phyloP scores from a whole-genome alignment of 2,888 invertebrate genomes.

The Volucella zonaria region DNA sequence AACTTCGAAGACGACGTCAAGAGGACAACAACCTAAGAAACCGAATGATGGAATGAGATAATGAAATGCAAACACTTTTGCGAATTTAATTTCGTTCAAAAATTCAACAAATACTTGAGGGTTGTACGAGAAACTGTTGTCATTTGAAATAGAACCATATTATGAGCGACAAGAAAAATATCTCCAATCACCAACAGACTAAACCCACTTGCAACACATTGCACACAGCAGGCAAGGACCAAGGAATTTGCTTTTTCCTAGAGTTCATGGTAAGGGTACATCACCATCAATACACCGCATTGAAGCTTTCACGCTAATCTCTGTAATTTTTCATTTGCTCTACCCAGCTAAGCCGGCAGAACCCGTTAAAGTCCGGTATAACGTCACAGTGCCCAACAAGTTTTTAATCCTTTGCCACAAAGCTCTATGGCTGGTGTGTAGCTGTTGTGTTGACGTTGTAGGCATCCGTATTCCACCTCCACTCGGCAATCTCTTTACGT shows the following conservation, averaged over 20 bases:
- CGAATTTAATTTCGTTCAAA: slow-evolving; percentile 24
- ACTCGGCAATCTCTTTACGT: slow-evolving; percentile 64
- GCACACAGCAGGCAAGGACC: slow-evolving; percentile 30
- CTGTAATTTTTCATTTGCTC: slow-evolving; percentile 52
- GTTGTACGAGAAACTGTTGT: neutral
- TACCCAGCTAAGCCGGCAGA: slow-evolving; percentile 3
- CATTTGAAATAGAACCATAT: neutral
- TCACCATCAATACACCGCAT: slow-evolving; percentile 52
- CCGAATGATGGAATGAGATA: slow-evolving; percentile 47
- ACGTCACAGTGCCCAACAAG: slow-evolving; percentile 52
- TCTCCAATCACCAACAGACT: slow-evolving; percentile 42
- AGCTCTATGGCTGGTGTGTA: slow-evolving; percentile 9
- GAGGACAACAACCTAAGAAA: slow-evolving; percentile 31
- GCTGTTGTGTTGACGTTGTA: no score
- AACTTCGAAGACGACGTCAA: slow-evolving; percentile 55
- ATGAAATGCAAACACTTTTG: slow-evolving; percentile 63
- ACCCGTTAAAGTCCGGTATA: slow-evolving; percentile 1
- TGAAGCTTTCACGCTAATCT: slow-evolving; percentile 70
- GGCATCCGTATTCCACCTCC: neutral
- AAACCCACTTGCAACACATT: slow-evolving; percentile 38
- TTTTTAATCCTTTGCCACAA: slow-evolving; percentile 67
- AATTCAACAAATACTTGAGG: neutral
- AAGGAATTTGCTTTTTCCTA: slow-evolving; percentile 49
- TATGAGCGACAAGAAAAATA: slow-evolving; percentile 19
- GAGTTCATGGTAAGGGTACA: slow-evolving; percentile 7